These are phyloP conservation scores for Ateles fusciceps DNA, from an alignment of 2,797 vertebrate genomes.

Conservation along the genomic window DNA sequence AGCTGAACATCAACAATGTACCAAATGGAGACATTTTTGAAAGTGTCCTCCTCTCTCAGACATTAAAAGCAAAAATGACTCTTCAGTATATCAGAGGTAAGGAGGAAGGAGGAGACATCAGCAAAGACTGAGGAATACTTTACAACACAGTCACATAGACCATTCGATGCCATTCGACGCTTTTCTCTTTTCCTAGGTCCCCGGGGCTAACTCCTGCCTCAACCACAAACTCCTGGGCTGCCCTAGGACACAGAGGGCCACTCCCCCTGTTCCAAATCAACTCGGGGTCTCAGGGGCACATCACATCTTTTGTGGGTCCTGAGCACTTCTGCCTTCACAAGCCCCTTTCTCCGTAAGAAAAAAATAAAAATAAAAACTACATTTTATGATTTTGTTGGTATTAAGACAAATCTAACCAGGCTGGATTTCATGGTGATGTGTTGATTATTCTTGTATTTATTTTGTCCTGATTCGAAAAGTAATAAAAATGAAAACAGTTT, in stretches of 20 bases:
- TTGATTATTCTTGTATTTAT: background rate
- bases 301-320: no score
- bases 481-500: background rate
- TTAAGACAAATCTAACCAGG: background rate
- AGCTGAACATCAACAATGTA: background rate
- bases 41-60: background rate
- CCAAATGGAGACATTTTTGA: background rate
- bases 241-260: background rate
- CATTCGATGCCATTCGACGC: accelerated
- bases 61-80: background rate
- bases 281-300: background rate
- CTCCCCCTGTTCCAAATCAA: background rate
- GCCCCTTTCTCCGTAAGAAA: background rate
- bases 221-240: background rate
- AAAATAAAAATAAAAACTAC: background rate
- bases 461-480: background rate
- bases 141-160: background rate
- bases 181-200: background rate
- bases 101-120: background rate
- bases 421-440: background rate
- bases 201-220: background rate
- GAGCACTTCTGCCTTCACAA: background rate
- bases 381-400: background rate
- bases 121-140: background rate
- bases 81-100: background rate